A percentile compares a stretch with the other conserved stretches of the same genome.
phyloP scores from a whole-genome alignment of 2,888 invertebrate species.

The Heteromyza rotundicornis region DNA sequence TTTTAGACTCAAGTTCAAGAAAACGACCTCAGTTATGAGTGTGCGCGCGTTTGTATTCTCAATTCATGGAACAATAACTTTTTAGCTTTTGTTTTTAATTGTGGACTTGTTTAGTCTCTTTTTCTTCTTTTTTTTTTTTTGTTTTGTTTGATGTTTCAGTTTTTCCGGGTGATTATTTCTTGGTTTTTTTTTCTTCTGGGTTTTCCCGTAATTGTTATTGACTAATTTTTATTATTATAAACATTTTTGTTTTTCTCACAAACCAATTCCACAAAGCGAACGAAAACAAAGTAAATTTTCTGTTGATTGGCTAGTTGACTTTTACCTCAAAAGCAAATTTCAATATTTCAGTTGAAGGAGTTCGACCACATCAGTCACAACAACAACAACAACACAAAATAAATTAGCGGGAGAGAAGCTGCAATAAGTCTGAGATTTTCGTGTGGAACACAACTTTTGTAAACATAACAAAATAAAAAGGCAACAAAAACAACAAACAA shows the following conservation, averaged over 20 bases:
- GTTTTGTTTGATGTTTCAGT: too few species aligned
- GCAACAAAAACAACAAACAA: not conserved
- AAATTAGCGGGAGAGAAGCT: slow-evolving; percentile 27
- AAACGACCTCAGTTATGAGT: slow-evolving; percentile 38
- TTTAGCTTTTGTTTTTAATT: not conserved
- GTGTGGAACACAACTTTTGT: not conserved
- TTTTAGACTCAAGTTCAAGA: slow-evolving; percentile 44
- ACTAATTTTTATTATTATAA: too few species aligned
- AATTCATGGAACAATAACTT: not conserved
- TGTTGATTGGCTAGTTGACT: too few species aligned
- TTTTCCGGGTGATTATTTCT: too few species aligned
- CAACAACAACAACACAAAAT: not conserved
- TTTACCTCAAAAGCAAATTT: too few species aligned
- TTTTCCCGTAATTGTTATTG: too few species aligned
- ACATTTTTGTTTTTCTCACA: too few species aligned
- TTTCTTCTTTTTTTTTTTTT: not conserved
- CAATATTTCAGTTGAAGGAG: too few species aligned
- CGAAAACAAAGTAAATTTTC: too few species aligned
- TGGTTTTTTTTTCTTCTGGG: too few species aligned
- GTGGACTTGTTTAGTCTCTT: not conserved
- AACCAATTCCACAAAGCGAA: too few species aligned
- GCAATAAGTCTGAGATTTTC: slow-evolving; percentile 20
- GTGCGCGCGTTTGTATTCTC: not conserved
- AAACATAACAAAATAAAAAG: not conserved
- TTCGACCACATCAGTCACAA: not conserved